Percentiles rank a stretch among this genome's conserved stretches.
Conservation (phyloP, 2,888 invertebrate genomes). For the Escarpia spicata region DNA sequence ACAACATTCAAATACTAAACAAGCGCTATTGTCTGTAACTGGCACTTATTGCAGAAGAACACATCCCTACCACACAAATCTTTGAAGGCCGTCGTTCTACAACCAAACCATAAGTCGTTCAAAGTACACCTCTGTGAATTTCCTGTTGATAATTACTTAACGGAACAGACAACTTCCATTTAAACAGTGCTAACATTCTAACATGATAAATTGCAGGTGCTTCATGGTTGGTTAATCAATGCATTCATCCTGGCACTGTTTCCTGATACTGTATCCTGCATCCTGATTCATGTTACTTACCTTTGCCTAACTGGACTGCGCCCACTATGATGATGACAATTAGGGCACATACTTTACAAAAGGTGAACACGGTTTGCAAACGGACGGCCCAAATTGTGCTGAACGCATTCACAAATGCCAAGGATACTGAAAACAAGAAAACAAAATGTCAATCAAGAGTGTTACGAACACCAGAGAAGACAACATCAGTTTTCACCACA, state of each 20-base stretch:
- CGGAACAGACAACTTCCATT: no score
- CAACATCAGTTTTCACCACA: not conserved
- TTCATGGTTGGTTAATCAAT: no score
- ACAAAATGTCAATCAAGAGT: not conserved
- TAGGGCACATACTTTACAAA: conserved; percentile 34
- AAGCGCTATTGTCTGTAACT: no score
- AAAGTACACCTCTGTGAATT: no score
- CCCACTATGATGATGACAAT: conserved; percentile 34
- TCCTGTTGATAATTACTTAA: no score
- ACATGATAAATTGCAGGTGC: no score
- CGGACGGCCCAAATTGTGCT: conserved; percentile 35
- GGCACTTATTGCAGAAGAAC: no score
- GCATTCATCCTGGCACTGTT: not conserved
- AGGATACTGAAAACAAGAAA: conserved; percentile 30
- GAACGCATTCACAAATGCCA: conserved; percentile 36
- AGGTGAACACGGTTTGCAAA: conserved; percentile 31
- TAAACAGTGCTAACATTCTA: no score
- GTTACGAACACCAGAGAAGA: not conserved
- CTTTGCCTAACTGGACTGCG: conserved; percentile 30
- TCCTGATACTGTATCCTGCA: not conserved
- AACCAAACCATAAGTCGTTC: no score
- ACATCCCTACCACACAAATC: no score
- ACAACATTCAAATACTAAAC: no score
- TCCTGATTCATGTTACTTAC: conserved; percentile 22
- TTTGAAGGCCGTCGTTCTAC: no score